These are phyloP conservation scores for Heteromurus nitidus DNA, from an alignment of 2,888 invertebrate genomes.

Conservation along the genomic window DNA sequence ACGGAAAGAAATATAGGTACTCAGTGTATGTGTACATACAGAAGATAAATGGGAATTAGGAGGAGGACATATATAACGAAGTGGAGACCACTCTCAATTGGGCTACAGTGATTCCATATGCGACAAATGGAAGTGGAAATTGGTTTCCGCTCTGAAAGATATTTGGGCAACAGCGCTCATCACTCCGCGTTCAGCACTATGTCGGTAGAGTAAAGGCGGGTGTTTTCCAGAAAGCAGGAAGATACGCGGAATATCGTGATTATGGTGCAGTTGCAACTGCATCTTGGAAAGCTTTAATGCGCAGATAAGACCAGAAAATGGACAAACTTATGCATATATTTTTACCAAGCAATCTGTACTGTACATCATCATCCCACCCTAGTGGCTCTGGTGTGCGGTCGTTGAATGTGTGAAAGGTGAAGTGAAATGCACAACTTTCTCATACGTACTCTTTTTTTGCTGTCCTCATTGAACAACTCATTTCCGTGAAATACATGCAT, in stretches of 20 bases:
- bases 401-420: slow-evolving; percentile 10
- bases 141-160: slow-evolving; percentile 6
- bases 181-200: too few relatives aligned
- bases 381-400: slow-evolving; percentile 13
- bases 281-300: not conserved
- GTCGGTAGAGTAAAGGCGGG: too few relatives aligned
- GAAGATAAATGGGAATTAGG: slow-evolving; percentile 10
- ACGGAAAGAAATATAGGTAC: too few relatives aligned
- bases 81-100: not conserved
- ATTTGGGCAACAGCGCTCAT: too few relatives aligned
- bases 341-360: slow-evolving; percentile 18
- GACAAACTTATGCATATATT: slow-evolving; percentile 5
- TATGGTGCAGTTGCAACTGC: not conserved
- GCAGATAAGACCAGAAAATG: not conserved
- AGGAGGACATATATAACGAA: not conserved
- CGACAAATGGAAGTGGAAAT: slow-evolving; percentile 4
- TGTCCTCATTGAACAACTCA: slow-evolving; percentile 2
- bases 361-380: slow-evolving; percentile 38
- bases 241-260: too few relatives aligned
- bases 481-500: slow-evolving; percentile 28
- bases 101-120: slow-evolving; percentile 7
- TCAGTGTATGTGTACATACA: not conserved
- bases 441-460: too few relatives aligned
- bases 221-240: too few relatives aligned
- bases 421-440: too few relatives aligned